Evolutionary conservation across 2,888 invertebrate genomes (phyloP).

Genomic region (Hyles lineata): DNA sequence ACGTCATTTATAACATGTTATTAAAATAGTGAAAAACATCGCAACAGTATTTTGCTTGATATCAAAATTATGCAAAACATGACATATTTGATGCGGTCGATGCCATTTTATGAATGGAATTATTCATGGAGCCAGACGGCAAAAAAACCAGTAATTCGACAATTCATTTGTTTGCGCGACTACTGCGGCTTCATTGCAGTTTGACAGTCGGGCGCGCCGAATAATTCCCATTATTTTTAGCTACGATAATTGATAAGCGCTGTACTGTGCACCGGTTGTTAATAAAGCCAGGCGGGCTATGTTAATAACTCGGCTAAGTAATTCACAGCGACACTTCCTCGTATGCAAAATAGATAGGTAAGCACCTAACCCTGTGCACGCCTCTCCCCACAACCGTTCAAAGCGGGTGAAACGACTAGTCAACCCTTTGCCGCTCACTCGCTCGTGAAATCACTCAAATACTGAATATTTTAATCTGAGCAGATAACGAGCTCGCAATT

Average conservation of each 20-base stretch:
- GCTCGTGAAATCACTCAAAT: constrained; percentile 85
- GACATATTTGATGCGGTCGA: constrained; percentile 80
- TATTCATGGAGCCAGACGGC: constrained; percentile 76
- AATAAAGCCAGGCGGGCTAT: constrained; percentile 37
- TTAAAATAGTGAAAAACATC: constrained; percentile 34
- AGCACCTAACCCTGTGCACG: constrained; percentile 57
- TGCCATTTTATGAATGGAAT: constrained; percentile 80
- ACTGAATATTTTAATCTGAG: constrained; percentile 85
- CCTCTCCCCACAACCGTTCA: constrained; percentile 81
- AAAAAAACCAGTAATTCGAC: constrained; percentile 77
- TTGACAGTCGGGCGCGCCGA: constrained; percentile 56
- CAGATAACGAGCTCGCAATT: constrained; percentile 85
- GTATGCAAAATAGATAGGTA: constrained; percentile 70
- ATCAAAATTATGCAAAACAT: constrained; percentile 79
- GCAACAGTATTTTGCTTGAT: constrained; percentile 72
- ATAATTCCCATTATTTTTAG: constrained; percentile 56
- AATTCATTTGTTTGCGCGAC: constrained; percentile 78
- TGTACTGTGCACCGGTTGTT: not conserved
- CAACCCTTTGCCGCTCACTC: constrained; percentile 85
- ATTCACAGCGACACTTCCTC: constrained; percentile 59
- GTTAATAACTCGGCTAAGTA: constrained; percentile 53
- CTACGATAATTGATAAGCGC: constrained; percentile 43
- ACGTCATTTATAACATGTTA: not conserved
- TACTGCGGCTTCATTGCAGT: constrained; percentile 69
- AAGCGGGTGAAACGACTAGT: constrained; percentile 82